A percentile compares a stretch with the other conserved stretches of the same genome.
These are phyloP conservation scores for Solea solea DNA, from an alignment of 2,113 vertebrate genomes.

Conservation along the genomic window DNA sequence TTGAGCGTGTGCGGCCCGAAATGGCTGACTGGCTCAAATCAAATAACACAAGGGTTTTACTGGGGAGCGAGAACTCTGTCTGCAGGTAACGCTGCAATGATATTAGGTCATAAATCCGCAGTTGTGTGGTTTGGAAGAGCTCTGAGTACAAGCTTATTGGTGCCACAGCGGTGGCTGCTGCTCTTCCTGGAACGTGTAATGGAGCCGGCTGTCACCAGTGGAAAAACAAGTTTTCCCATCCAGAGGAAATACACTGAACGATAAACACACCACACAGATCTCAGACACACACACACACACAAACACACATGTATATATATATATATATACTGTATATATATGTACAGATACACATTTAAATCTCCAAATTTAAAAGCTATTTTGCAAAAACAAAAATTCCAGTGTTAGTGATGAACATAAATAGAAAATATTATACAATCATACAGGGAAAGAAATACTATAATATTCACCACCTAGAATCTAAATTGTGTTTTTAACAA, in stretches of 20 bases:
- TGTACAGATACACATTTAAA: neutral
- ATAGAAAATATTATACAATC: too few species aligned
- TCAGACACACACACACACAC: too few species aligned
- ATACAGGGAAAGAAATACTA: too few species aligned
- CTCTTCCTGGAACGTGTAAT: conserved; percentile 4
- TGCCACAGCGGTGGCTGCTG: neutral
- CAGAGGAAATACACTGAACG: neutral
- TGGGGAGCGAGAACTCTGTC: neutral
- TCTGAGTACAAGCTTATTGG: neutral
- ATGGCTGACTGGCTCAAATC: neutral
- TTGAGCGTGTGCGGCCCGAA: neutral
- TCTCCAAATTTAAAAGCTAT: too few species aligned
- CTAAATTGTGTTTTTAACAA: too few species aligned
- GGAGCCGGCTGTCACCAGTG: neutral
- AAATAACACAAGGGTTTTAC: neutral
- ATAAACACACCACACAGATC: too few species aligned
- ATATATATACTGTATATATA: too few species aligned
- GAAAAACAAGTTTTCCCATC: neutral
- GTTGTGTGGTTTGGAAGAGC: conserved; percentile 18
- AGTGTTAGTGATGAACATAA: too few species aligned
- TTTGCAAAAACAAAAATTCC: too few species aligned
- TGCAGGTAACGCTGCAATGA: neutral
- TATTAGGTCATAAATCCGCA: neutral
- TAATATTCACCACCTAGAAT: too few species aligned
- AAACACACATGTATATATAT: too few species aligned